Percentiles rank a stretch among this genome's conserved stretches.
phyloP scores from a whole-genome alignment of 2,113 vertebrate species.

The Otis tarda region DNA sequence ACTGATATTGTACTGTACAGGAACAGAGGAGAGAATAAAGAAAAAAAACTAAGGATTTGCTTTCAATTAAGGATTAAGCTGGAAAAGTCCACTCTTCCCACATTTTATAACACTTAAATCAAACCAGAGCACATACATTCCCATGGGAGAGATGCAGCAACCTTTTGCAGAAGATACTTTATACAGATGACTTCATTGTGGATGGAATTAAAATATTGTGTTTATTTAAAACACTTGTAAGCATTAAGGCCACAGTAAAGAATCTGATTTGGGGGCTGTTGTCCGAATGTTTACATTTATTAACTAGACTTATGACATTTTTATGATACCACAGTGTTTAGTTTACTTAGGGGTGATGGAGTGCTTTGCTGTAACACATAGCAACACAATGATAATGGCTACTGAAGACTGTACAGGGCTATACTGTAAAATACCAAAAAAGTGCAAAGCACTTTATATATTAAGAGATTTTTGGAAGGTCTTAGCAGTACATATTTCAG shows the following conservation, averaged over 20 bases:
- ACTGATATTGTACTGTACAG: background rate
- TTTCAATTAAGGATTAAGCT: background rate
- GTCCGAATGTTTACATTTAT: background rate
- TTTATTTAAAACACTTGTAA: conserved; percentile 4
- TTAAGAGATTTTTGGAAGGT: background rate
- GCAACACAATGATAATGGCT: background rate
- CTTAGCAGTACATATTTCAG: background rate
- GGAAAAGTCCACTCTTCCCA: background rate
- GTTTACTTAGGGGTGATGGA: background rate
- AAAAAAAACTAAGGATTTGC: background rate
- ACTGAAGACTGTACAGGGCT: background rate
- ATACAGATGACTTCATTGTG: background rate
- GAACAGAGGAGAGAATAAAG: background rate
- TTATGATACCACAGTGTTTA: background rate
- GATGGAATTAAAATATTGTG: background rate
- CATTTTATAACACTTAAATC: background rate
- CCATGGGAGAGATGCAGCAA: background rate
- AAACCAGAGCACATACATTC: background rate
- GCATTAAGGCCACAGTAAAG: background rate
- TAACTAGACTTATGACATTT: background rate
- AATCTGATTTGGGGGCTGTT: background rate
- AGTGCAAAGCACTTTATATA: background rate
- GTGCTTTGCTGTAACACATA: background rate
- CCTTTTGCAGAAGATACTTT: background rate
- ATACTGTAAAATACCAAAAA: background rate